Evolutionary conservation across 1,140 invertebrate genomes (phyloP).

Genomic region (Drosophila quadrilineata): DNA sequence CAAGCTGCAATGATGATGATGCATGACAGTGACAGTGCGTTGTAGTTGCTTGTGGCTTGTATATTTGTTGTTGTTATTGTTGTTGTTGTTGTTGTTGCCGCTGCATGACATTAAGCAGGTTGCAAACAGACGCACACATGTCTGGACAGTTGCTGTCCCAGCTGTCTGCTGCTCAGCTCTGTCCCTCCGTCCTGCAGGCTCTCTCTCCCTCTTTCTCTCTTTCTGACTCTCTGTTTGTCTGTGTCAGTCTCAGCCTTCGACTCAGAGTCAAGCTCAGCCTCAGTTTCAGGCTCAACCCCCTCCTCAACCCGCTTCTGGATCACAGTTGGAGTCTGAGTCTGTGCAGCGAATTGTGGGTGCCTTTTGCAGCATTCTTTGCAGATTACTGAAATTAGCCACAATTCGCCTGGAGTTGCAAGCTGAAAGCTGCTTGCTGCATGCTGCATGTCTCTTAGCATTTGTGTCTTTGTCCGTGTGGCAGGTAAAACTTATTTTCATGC

Average conservation of each 20-base stretch:
- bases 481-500: slow-evolving; percentile 74
- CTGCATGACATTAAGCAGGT: slow-evolving; percentile 74
- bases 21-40: slow-evolving; percentile 78
- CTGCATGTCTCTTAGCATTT: not conserved
- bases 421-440: not conserved
- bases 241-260: slow-evolving; percentile 1
- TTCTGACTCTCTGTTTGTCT: slow-evolving; percentile 8
- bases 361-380: slow-evolving; percentile 56
- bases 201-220: no score
- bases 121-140: slow-evolving; percentile 70
- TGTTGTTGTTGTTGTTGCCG: slow-evolving; percentile 50
- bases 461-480: slow-evolving; percentile 8
- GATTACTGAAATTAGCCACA: slow-evolving; percentile 70
- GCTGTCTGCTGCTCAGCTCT: no score
- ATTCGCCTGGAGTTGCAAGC: slow-evolving; percentile 36
- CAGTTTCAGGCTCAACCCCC: not conserved
- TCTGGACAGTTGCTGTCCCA: slow-evolving; percentile 39
- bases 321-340: slow-evolving; percentile 2
- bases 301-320: not conserved
- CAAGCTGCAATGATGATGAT: slow-evolving; percentile 59
- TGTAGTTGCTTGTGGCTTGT: slow-evolving; percentile 50
- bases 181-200: no score
- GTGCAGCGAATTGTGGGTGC: slow-evolving; percentile 77
- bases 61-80: slow-evolving; percentile 29
- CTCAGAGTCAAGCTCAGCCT: not conserved